phyloP scores from a whole-genome alignment of 2,888 invertebrate genomes.

The Acanthoscelides obtectus region DNA sequence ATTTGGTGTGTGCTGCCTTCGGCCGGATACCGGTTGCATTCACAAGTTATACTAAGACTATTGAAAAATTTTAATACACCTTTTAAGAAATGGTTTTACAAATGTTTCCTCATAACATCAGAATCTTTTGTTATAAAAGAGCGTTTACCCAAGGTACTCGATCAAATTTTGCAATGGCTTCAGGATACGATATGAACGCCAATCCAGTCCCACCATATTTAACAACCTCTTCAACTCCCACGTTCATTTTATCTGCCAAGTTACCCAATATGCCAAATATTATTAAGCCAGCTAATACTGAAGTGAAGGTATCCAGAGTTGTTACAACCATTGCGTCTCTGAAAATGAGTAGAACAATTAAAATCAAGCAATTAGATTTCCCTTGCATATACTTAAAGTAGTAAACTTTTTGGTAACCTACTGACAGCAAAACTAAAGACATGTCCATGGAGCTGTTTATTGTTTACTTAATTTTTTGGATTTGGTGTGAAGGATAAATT shows the following conservation, averaged over 20 bases:
- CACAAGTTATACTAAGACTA: neutral
- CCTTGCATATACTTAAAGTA: no score
- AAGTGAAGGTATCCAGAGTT: slow-evolving; percentile 75
- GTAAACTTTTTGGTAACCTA: no score
- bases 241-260: slow-evolving; percentile 62
- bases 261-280: slow-evolving; percentile 82
- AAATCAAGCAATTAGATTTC: no score
- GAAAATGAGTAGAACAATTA: no score
- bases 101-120: neutral
- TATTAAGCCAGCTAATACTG: slow-evolving; percentile 73
- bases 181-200: slow-evolving; percentile 81
- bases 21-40: no score
- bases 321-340: slow-evolving; percentile 80
- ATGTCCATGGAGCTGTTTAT: no score
- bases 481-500: no score
- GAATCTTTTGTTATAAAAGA: neutral
- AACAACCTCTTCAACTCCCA: slow-evolving; percentile 61
- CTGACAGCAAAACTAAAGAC: no score
- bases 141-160: slow-evolving; percentile 63
- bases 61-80: no score
- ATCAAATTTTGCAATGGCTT: slow-evolving; percentile 72
- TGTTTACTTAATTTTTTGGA: no score
- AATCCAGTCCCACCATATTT: slow-evolving; percentile 66
- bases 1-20: no score
- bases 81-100: neutral